Evolutionary conservation across 2,113 vertebrate species (phyloP), one percentile per base, ranked within the genome.

Genomic region (Phylloscopus trochilus): DNA sequence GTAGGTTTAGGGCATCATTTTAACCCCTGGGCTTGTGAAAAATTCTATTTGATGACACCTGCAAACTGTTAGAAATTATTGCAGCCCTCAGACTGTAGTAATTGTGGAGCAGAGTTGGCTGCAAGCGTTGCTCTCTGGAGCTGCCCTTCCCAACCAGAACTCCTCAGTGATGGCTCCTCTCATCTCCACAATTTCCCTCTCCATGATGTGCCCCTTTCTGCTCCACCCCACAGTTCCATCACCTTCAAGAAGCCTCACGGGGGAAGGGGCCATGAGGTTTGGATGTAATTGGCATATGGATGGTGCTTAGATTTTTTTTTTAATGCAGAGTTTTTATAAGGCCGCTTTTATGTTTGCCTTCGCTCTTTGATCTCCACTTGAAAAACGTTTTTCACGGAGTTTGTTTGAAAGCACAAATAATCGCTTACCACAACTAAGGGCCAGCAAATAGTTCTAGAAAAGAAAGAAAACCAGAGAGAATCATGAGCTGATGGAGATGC

Each of bases 401-500:
- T 98, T 96, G 96, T 97, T 97, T 98, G 96, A 97, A 98, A 97
- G 96, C 97, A 93, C 92, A 94, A 96, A 95, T 97, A 98, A 96
- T 98, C 94, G 11, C 97, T 97, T 95, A 97, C 97, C 97, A 97
- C 96, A 98, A 97, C 97, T 98, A 69, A 92, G 69, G 89, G 81
- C 84, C 5, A 96, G 62, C 51, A 96, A 97, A 97, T 96, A 73
- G 76, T 86, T 97, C 94, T 95, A 92, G 92, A 93, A 96, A 97
- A 93, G 91, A 94, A 95, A 95, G 82, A 93, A 97, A 96, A 93
- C 75, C 91, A 84, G 85, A 96, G 90, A 84, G 94, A 96, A 95
- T 95, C 90, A 49, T 69, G 89, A 86, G 87, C 91, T 95, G 95
- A 92, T 7, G 10, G 95, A 90, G 84, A 87, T 93, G 89, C 89